Base-by-base conservation (phyloP, 2,797 vertebrate genomes). In the Mus minutoides region DNA sequence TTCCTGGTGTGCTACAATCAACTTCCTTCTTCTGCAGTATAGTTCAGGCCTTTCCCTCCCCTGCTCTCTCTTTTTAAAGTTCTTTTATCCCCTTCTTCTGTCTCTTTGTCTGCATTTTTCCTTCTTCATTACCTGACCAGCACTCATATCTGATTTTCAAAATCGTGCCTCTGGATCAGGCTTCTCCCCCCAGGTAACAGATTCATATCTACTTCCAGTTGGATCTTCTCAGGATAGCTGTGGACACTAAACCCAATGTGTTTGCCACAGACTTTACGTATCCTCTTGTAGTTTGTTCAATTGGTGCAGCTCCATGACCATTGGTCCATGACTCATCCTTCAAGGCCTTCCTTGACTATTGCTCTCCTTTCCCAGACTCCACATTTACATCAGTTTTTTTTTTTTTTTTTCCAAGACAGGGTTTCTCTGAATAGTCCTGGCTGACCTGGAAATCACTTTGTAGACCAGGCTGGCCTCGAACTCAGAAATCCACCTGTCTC, bases 311-410 rank as follows among this genome's bases (percentile, higher is more conserved):
- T 73, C n/a, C 56, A 22, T 62, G 22, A 34, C 22, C n/a, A 52
- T 31, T 34, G 26, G 4, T 52, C 12, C 26, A 87, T 49, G 58
- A 69, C 49, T 1, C 2, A 71, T 37, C 86, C 56, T 92, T 83
- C 0, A 9, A n/a, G 6, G 31, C 21, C 0, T 2, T 80, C 43
- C 58, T 88, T 26, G 4, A 0, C 49, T 26, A 31, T 26, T 8
- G 49, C 43, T 58, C 0, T 4, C n/a, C 13, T 75, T 2, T 34
- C 31, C 64, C 3, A 49, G 64, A 29, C 0, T 6, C 0, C n/a
- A 22, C 19, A 14, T 58, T 2, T 64, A 10, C 43, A 10, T 0
- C 85, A n/a, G 14, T 34, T 75, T n/a, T n/a, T n/a, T n/a, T n/a
- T n/a, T n/a, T n/a, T n/a, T n/a, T n/a, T n/a, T n/a, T n/a, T n/a